Percentiles rank a stretch among this genome's conserved stretches.
Evolutionary conservation across 2,888 invertebrate species (phyloP).

Genomic region (Lasioglossum vierecki): DNA sequence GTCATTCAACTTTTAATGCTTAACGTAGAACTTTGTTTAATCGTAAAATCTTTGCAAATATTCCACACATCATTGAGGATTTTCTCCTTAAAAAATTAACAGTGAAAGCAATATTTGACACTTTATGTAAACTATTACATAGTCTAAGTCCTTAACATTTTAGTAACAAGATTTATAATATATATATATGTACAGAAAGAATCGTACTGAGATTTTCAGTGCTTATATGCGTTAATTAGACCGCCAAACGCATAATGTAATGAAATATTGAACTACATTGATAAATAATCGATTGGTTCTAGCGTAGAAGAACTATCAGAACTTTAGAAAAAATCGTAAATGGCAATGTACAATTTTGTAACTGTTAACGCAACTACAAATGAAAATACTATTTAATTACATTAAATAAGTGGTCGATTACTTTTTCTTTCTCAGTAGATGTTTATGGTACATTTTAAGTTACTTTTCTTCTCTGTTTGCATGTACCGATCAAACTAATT

Average conservation of each 20-base stretch:
- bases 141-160: conserved; percentile 37
- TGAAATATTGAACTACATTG: conserved; percentile 34
- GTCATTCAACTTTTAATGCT: neutral
- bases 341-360: conserved; percentile 28
- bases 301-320: conserved; percentile 17
- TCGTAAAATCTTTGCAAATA: conserved; percentile 23
- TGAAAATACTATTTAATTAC: conserved; percentile 5
- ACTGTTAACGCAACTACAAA: conserved; percentile 20
- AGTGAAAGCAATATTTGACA: conserved; percentile 26
- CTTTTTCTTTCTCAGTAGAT: neutral
- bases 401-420: conserved; percentile 27
- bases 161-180: conserved; percentile 41
- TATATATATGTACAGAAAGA: conserved; percentile 62
- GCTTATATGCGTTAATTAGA: conserved; percentile 20
- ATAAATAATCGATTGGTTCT: conserved; percentile 23
- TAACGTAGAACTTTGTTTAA: conserved; percentile 23
- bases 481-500: conserved; percentile 18
- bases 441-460: conserved; percentile 12
- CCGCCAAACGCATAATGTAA: conserved; percentile 21
- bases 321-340: conserved; percentile 20
- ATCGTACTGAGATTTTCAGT: conserved; percentile 47
- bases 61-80: neutral
- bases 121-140: conserved; percentile 29
- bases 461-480: conserved; percentile 23
- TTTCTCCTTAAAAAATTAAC: conserved; percentile 17